Evolutionary conservation across 2,888 invertebrate genomes (phyloP).

Genomic region (Ormyrus nitidulus): DNA sequence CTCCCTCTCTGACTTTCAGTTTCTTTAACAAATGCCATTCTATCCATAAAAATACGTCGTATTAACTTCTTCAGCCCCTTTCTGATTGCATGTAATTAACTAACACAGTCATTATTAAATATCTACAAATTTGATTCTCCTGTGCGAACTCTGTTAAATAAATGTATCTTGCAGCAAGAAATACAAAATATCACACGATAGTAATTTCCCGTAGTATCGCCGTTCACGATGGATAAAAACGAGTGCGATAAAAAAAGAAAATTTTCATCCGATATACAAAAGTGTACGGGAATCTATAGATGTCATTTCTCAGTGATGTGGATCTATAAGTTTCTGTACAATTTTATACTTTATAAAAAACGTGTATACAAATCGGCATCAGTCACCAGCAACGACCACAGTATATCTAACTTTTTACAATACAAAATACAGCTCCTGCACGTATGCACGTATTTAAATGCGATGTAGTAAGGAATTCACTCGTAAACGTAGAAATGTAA

Average conservation of each 20-base stretch:
- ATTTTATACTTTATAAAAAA: constrained; percentile 54
- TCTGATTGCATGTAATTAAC: constrained; percentile 28
- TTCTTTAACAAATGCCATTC: constrained; percentile 25
- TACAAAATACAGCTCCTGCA: constrained; percentile 74
- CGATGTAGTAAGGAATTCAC: constrained; percentile 68
- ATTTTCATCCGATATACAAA: constrained; percentile 36
- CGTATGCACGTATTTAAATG: constrained; percentile 63
- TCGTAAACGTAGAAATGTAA: constrained; percentile 68
- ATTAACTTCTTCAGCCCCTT: constrained; percentile 16
- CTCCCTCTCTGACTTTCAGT: background rate
- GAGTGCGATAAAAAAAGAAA: constrained; percentile 26
- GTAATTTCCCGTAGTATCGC: constrained; percentile 21
- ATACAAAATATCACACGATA: constrained; percentile 46
- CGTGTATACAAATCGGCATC: constrained; percentile 58
- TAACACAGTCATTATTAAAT: constrained; percentile 26
- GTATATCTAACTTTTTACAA: constrained; percentile 74
- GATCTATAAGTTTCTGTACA: constrained; percentile 53
- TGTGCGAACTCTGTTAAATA: constrained; percentile 23
- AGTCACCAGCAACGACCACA: constrained; percentile 68
- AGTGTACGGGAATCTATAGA: constrained; percentile 55
- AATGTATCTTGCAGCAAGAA: constrained; percentile 33
- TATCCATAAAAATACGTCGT: constrained; percentile 33
- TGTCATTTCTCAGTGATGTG: constrained; percentile 17
- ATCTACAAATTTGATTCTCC: constrained; percentile 53
- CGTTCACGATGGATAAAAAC: constrained; percentile 30